These are phyloP conservation scores for Pteria penguin DNA, from an alignment of 2,888 invertebrate species.

Conservation along the genomic window DNA sequence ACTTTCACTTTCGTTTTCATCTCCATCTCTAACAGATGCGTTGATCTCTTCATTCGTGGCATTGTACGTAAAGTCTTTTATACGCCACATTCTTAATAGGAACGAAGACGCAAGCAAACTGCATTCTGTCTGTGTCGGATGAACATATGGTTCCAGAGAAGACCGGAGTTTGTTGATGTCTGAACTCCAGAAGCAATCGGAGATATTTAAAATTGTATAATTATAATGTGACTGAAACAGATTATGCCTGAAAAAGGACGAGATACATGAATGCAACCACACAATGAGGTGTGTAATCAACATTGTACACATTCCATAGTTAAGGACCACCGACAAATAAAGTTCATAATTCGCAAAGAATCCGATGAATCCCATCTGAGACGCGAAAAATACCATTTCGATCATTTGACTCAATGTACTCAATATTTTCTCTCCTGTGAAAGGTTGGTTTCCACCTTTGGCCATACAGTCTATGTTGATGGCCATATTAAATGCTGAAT, in stretches of 20 bases:
- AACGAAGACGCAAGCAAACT: not conserved
- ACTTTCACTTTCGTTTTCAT: not conserved
- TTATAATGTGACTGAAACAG: not conserved
- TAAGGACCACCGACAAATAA: not conserved
- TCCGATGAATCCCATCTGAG: slow-evolving; percentile 18
- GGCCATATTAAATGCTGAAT: slow-evolving; percentile 12
- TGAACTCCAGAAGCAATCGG: not conserved
- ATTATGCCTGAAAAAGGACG: slow-evolving; percentile 1
- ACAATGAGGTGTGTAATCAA: not conserved
- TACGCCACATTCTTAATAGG: not conserved
- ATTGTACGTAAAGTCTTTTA: no score
- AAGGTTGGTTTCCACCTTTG: not conserved
- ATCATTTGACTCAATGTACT: slow-evolving; percentile 8
- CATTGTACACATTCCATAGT: slow-evolving; percentile 15
- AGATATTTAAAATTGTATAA: not conserved
- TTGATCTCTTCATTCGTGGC: not conserved
- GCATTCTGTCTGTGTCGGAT: not conserved
- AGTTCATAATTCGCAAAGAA: not conserved
- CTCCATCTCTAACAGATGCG: not conserved
- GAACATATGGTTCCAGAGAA: not conserved
- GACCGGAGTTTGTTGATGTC: not conserved
- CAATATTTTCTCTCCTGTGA: slow-evolving; percentile 3
- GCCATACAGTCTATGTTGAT: slow-evolving; percentile 9
- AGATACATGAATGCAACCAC: slow-evolving; percentile 10
- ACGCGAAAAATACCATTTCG: slow-evolving; percentile 13